Conservation (phyloP, 53 echinoderm and acorn worm species). For the Echinometra lucunter region DNA sequence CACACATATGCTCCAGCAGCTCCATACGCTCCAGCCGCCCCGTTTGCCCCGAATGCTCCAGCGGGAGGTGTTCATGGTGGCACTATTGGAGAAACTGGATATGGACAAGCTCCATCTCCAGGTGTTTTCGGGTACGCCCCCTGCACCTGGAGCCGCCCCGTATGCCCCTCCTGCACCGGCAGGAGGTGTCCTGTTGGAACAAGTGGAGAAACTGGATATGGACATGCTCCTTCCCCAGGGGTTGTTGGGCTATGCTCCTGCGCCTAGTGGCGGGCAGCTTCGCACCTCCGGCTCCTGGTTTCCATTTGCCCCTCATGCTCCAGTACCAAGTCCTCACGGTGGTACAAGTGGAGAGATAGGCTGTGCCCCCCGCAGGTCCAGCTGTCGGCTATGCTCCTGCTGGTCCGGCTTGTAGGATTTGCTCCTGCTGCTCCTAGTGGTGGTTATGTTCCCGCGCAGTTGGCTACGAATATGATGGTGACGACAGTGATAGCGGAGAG, state of each 20-base stretch:
- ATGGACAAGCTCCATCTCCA: background rate
- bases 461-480: background rate
- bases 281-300: background rate
- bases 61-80: background rate
- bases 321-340: background rate
- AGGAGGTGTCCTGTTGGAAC: background rate
- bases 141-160: background rate
- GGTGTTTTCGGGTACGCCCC: conserved; percentile 25
- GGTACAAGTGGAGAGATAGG: conserved; percentile 3
- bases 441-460: background rate
- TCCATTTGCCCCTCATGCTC: conserved; percentile 1
- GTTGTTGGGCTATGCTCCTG: background rate
- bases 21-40: conserved; percentile 6
- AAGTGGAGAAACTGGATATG: conserved; percentile 2
- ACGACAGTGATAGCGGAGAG: conserved; percentile 39
- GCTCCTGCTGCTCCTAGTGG: conserved; percentile 8
- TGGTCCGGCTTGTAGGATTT: background rate
- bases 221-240: background rate
- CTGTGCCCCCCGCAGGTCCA: background rate
- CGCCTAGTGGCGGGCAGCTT: background rate
- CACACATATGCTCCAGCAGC: background rate
- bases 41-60: background rate
- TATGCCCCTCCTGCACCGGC: background rate
- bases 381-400: conserved; percentile 21
- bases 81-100: conserved; percentile 1